A percentile compares a stretch with the other conserved stretches of the same genome.
These are phyloP conservation scores for Pemphigus obesinymphae DNA, from an alignment of 1,140 invertebrate species.

Conservation along the genomic window DNA sequence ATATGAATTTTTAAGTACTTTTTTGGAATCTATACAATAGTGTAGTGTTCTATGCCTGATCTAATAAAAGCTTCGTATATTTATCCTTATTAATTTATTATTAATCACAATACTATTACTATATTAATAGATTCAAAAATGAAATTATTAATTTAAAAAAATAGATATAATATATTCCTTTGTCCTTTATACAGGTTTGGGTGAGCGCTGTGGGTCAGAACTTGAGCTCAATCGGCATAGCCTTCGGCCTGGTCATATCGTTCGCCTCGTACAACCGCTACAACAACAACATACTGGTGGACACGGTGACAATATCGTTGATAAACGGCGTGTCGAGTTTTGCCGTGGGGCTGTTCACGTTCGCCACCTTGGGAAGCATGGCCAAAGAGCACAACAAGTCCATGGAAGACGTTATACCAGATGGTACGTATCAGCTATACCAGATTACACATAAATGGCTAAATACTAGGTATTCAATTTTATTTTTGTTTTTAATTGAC, in stretches of 20 bases:
- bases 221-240: constrained; percentile 87
- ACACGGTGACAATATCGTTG: constrained; percentile 74
- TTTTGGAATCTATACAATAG: no score
- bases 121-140: no score
- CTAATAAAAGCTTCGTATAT: no score
- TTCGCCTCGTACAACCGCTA: constrained; percentile 94
- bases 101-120: no score
- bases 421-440: neutral
- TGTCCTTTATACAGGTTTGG: constrained; percentile 73
- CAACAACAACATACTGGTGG: constrained; percentile 81
- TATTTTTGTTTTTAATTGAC: no score
- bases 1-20: no score
- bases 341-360: constrained; percentile 80
- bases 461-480: no score
- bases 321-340: constrained; percentile 79
- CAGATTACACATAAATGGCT: no score
- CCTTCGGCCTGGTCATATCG: constrained; percentile 88
- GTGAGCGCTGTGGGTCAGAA: constrained; percentile 87
- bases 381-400: constrained; percentile 71
- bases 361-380: constrained; percentile 82
- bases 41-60: no score
- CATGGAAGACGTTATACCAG: constrained; percentile 68
- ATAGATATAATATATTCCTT: neutral
- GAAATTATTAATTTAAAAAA: no score
- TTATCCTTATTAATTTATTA: no score